Evolutionary conservation across 2,113 vertebrate genomes (phyloP).

Genomic region (Trogon melanurus): DNA sequence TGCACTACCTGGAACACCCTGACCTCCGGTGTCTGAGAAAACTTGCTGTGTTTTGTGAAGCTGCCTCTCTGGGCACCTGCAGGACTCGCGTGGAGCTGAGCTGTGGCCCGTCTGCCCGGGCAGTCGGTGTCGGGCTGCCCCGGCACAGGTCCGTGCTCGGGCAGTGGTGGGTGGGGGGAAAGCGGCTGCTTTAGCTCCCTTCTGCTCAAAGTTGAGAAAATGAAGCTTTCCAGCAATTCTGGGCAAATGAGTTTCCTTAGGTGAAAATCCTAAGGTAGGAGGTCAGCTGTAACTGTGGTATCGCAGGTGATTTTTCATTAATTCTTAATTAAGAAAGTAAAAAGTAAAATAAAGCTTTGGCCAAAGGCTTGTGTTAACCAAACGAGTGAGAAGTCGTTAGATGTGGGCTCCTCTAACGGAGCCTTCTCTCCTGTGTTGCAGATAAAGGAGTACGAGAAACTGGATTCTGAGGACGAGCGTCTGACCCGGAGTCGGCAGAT

Average conservation of each 20-base stretch:
- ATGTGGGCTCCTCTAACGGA: background rate
- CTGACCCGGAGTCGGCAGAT: constrained; percentile 90
- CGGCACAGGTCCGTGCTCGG: background rate
- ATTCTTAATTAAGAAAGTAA: background rate
- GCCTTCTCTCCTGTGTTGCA: constrained; percentile 29
- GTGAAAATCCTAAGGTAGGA: background rate
- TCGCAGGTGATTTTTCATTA: background rate
- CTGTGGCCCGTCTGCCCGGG: too few species aligned
- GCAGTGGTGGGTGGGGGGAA: background rate
- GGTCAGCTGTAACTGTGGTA: fast-evolving
- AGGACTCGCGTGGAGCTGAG: background rate
- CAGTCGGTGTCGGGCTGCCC: too few species aligned
- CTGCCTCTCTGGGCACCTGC: background rate
- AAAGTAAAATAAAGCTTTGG: background rate
- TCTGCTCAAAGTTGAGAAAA: background rate
- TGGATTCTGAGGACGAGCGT: constrained; percentile 92
- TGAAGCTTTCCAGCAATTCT: background rate
- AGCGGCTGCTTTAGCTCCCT: background rate
- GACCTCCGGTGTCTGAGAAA: background rate
- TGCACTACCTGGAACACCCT: background rate
- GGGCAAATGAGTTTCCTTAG: background rate
- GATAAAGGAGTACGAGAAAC: constrained; percentile 95
- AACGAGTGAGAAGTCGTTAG: background rate
- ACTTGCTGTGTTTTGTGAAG: background rate
- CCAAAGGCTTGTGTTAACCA: background rate